Percentiles rank a stretch among this genome's conserved stretches.
phyloP scores from a whole-genome alignment of 2,113 vertebrate genomes.

The Edolisoma coerulescens region DNA sequence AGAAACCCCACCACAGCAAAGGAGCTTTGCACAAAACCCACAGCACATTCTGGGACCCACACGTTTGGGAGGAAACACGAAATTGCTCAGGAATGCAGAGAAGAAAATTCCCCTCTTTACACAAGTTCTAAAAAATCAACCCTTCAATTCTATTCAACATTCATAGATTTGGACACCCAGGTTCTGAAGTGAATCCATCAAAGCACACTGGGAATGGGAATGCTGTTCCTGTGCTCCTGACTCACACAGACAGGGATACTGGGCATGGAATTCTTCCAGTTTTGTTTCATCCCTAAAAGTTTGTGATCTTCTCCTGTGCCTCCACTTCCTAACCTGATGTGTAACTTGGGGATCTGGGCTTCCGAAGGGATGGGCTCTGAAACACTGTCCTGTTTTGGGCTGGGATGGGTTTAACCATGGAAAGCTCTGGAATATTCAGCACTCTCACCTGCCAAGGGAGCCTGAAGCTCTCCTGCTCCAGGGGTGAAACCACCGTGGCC shows the following conservation, averaged over 20 bases:
- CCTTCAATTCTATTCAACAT: not conserved
- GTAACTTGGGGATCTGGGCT: not conserved
- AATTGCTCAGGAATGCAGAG: not conserved
- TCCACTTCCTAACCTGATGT: not conserved
- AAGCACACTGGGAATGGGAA: not conserved
- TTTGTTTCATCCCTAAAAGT: not conserved
- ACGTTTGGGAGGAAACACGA: accelerated
- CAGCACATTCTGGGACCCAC: not conserved
- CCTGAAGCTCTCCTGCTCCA: not conserved
- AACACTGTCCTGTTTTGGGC: not conserved
- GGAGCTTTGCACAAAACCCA: not conserved
- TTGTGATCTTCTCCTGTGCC: not conserved
- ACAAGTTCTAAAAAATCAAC: not conserved
- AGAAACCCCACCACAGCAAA: not conserved
- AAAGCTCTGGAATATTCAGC: not conserved
- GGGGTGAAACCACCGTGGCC: not conserved
- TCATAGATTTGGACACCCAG: not conserved
- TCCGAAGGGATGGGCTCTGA: not conserved
- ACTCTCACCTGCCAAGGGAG: not conserved
- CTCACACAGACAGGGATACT: accelerated
- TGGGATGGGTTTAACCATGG: not conserved
- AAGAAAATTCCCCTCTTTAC: not conserved
- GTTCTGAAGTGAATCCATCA: not conserved
- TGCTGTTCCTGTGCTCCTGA: not conserved
- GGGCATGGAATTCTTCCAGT: not conserved